Percentiles rank a stretch among this genome's conserved stretches.
Evolutionary conservation across 2,113 vertebrate species (phyloP).

Genomic region (Cryptotis parvus): DNA sequence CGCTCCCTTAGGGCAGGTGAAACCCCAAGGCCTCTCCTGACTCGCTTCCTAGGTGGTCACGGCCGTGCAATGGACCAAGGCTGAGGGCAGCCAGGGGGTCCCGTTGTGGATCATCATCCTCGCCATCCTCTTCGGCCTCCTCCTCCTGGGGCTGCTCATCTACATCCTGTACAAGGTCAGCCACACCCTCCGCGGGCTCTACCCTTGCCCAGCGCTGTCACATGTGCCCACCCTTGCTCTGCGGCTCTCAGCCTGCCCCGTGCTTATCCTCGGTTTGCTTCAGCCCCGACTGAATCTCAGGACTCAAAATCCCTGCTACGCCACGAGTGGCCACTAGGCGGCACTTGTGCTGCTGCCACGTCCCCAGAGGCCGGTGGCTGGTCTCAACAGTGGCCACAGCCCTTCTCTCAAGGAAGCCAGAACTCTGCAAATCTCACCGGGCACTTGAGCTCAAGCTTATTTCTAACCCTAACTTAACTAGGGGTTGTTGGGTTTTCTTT

Average conservation of each 20-base stretch:
- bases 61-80: conserved; percentile 92
- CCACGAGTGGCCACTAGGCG: not conserved
- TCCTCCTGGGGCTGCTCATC: conserved; percentile 94
- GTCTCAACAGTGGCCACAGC: not conserved
- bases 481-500: too few species aligned
- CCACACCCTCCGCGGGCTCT: not conserved
- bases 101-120: conserved; percentile 96
- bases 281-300: not conserved
- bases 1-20: too few species aligned
- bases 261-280: too few species aligned
- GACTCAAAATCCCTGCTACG: not conserved
- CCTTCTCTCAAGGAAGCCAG: too few species aligned
- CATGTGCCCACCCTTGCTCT: not conserved
- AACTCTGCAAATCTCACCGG: too few species aligned
- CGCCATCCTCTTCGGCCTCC: conserved; percentile 93
- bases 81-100: conserved; percentile 90
- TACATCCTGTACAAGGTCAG: conserved; percentile 95
- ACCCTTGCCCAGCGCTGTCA: not conserved
- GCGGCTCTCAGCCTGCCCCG: not conserved
- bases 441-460: too few species aligned
- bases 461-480: too few species aligned
- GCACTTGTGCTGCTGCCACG: not conserved
- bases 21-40: not conserved
- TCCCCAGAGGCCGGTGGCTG: not conserved
- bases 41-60: conserved; percentile 89